Conservation (phyloP, 2,113 vertebrate genomes). For the Malaclemys terrapin region DNA sequence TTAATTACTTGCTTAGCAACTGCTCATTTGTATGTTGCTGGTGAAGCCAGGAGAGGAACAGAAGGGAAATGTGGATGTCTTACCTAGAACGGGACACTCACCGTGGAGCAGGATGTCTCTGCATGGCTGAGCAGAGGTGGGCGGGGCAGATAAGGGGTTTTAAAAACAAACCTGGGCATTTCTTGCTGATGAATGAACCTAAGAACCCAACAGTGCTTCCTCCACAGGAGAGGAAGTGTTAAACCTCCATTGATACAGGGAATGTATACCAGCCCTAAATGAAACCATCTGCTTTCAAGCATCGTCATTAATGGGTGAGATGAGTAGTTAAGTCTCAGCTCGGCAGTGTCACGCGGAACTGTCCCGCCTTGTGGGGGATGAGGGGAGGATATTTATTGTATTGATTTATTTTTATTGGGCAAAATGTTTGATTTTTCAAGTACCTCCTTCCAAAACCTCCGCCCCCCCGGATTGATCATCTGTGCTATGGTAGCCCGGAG, state of each 20-base stretch:
- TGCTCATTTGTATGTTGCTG: not conserved
- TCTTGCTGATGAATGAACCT: not conserved
- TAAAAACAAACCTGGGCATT: not conserved
- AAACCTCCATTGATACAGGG: not conserved
- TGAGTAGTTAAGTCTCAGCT: not conserved
- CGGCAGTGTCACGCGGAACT: not conserved
- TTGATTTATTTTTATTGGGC: not conserved
- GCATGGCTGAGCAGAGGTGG: not conserved
- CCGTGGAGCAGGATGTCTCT: not conserved
- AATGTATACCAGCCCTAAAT: fast-evolving
- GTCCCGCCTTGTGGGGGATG: not conserved
- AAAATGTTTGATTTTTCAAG: not conserved
- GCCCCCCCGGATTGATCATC: not conserved
- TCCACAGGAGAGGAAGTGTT: not conserved
- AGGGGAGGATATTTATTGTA: not conserved
- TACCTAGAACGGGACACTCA: not conserved
- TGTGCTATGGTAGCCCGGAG: not conserved
- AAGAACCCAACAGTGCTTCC: not conserved
- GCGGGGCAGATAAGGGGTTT: not conserved
- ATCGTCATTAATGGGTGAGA: not conserved
- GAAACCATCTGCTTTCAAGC: fast-evolving
- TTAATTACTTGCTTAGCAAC: constrained; percentile 51
- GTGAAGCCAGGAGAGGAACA: not conserved
- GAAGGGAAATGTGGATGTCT: not conserved
- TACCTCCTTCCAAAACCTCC: not conserved